These are phyloP conservation scores for Poeciliopsis retropinna DNA, from an alignment of 2,113 vertebrate species.

Conservation along the genomic window DNA sequence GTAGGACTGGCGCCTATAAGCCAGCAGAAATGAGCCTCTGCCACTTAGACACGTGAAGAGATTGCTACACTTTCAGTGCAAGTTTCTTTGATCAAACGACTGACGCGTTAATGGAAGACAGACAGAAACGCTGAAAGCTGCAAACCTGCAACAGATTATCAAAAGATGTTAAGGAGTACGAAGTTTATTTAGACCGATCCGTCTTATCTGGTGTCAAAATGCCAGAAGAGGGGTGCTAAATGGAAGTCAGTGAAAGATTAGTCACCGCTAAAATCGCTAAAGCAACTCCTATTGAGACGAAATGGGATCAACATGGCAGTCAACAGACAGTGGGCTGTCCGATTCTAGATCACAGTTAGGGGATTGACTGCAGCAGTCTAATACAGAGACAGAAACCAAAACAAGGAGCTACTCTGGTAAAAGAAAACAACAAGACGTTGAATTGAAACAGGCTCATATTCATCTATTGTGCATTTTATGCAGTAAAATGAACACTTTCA, in stretches of 20 bases:
- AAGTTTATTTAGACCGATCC: not conserved
- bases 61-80: not conserved
- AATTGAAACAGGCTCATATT: no score
- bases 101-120: not conserved
- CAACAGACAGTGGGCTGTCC: no score
- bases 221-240: not conserved
- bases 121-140: not conserved
- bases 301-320: no score
- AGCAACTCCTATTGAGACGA: no score
- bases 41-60: not conserved
- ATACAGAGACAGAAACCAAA: no score
- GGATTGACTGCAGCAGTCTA: no score
- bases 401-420: no score
- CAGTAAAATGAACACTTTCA: no score
- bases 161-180: not conserved
- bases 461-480: no score
- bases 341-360: no score
- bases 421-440: no score
- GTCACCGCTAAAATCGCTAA: no score
- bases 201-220: not conserved
- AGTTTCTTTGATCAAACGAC: not conserved
- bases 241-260: not conserved
- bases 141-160: not conserved
- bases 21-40: not conserved
- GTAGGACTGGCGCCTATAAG: constrained; percentile 10